Conservation (phyloP, 1,140 invertebrate species). For the Pachyrhynchus sulphureomaculatus region DNA sequence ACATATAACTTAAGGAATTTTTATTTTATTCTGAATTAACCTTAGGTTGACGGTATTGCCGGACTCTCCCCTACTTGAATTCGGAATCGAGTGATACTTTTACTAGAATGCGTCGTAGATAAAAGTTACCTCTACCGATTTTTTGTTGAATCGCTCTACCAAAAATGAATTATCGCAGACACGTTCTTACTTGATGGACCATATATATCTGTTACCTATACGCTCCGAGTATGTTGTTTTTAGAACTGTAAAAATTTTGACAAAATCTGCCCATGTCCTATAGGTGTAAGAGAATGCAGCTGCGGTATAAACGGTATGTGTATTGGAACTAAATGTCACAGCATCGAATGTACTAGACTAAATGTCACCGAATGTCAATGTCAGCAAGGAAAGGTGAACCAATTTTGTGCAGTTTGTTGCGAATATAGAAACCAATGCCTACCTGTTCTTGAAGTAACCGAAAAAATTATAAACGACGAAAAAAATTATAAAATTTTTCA, state of each 20-base stretch:
- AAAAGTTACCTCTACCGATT: too few species aligned
- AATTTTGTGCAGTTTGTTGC: conserved; percentile 29
- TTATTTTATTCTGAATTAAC: too few species aligned
- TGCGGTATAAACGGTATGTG: conserved; percentile 37
- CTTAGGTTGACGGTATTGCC: too few species aligned
- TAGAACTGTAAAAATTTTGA: conserved; percentile 34
- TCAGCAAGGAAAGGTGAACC: background rate
- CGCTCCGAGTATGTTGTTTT: too few species aligned
- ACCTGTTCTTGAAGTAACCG: conserved; percentile 4
- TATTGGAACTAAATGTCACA: conserved; percentile 28
- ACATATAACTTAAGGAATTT: too few species aligned
- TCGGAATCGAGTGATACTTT: too few species aligned
- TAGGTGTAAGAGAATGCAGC: conserved; percentile 10
- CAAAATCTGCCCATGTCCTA: conserved; percentile 31
- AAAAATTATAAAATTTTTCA: background rate
- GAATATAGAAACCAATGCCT: conserved; percentile 21
- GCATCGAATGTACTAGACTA: conserved; percentile 37
- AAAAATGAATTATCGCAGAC: too few species aligned
- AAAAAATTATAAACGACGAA: background rate
- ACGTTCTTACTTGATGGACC: too few species aligned
- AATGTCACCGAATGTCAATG: conserved; percentile 34
- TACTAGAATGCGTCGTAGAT: too few species aligned
- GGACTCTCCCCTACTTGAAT: too few species aligned
- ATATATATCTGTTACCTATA: too few species aligned
- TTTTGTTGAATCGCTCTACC: too few species aligned